Evolutionary conservation across 2,888 invertebrate genomes (phyloP), one percentile per base, ranked within the genome.

Genomic region (Myopa tessellatipennis): DNA sequence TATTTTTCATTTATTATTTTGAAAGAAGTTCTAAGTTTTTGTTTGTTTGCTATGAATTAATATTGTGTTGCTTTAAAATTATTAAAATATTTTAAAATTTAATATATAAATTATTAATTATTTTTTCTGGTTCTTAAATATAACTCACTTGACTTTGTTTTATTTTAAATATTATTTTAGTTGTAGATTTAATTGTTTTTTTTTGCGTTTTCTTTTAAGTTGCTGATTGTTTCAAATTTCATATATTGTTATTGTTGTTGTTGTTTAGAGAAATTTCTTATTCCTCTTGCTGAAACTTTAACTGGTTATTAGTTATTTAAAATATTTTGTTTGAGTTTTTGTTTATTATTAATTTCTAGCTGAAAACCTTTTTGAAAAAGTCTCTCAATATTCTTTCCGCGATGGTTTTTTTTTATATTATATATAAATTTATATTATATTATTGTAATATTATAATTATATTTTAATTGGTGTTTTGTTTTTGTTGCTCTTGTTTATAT

Each of bases 141-240:
- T 45, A 45, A 45, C 14, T 14, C 12, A 36, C 4, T 36, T 36
- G 34, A 45, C 45, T 14, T 63, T 63, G 12, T 10, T 68, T 50
- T 26, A 45, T 26, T 45, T 45, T 26, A 45, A 8, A 4, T 26
- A 45, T 52, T 69, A 18, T 40, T 68, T 36, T 69, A 12, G 10
- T 69, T 40, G 16, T 45, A 40, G 2, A 40, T 52, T 26, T 18
- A 26, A 12, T 50, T 52, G n/a, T 52, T 52, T 0, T 8, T 69
- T 69, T 69, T 69, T 34, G 10, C 18, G 26, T 26, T 69, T 69
- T n/a, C 16, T 12, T 69, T 69, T 69, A 10, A 18, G 69, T 69
- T 69, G 69, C 69, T 69, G 69, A 69, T 69, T 69, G 69, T 69
- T 69, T 50, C 50, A 45, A 8, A 45, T 45, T 45, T 45, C 45